Evolutionary conservation across 2,797 vertebrate species (phyloP), one percentile per base, ranked within the genome.

Genomic region (Tokudaia tokunoshimensis): DNA sequence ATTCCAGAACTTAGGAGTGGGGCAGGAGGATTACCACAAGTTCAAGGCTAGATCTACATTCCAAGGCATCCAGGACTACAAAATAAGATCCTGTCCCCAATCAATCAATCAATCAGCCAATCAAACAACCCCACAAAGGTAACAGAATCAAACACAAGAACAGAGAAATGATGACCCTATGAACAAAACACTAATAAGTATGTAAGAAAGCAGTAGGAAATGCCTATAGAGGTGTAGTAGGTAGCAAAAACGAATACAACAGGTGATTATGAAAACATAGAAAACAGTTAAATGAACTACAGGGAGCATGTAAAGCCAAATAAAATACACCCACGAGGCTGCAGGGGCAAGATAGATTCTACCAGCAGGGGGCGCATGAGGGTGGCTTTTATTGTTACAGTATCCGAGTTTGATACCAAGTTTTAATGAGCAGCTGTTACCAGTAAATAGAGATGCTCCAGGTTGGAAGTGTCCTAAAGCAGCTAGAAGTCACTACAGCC

Each of bases 291-390:
- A 37, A 52, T 47, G 67, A 65, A 80, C 55, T 75, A 12, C 12
- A 9, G 29, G 22, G 22, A 88, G 3, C 1, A 0, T 37, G 63
- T 37, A 91, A 26, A 19, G 37, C 7, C 88, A 65, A 88, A 29
- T 41, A 9, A 20, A 44, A 52, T 61, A 26, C 13, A 17, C 1
- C 26, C 20, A 34, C 14, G 15, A 4, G 31, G 82, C 80, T 37
- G 29, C 17, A 6, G 4, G 4, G 20, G 31, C 55, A 1, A 88
- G n/a, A 63, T 9, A 50, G 41, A 17, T 59, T 41, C 78, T 29
- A 61, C 94, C 96, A 97, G 96, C 90, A 93, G 95, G 74, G 95
- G 96, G 94, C 88, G 15, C 19, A 4, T 81, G 87, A 31, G 50
- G 84, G 41, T 72, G 34, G 44, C 70, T 76, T 80, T 74, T 57